A percentile compares a stretch with the other conserved stretches of the same genome.
Evolutionary conservation across 2,888 invertebrate genomes (phyloP).

Genomic region (Chrysomela aeneicollis): DNA sequence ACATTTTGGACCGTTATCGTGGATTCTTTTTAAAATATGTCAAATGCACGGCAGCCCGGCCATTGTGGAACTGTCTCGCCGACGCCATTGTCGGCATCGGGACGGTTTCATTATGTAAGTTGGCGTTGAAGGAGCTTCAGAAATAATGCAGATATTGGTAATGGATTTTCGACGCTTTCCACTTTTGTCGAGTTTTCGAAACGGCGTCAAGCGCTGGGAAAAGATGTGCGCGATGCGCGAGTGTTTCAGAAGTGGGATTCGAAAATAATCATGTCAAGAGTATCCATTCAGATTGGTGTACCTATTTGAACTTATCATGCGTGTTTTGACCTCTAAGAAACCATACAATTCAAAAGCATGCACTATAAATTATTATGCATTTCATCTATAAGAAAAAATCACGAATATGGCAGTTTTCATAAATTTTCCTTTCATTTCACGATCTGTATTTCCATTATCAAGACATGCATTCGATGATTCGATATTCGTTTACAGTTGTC

Average conservation of each 20-base stretch:
- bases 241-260: slow-evolving; percentile 19
- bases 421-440: too few species aligned
- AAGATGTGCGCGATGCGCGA: slow-evolving; percentile 46
- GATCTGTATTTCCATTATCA: too few species aligned
- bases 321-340: too few species aligned
- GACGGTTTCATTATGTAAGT: slow-evolving; percentile 61
- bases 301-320: too few species aligned
- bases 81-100: slow-evolving; percentile 57
- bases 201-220: slow-evolving; percentile 29
- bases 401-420: too few species aligned
- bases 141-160: slow-evolving; percentile 61
- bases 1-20: slow-evolving; percentile 42
- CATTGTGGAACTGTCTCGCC: slow-evolving; percentile 58
- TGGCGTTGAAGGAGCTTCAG: slow-evolving; percentile 58
- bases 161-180: slow-evolving; percentile 58
- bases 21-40: slow-evolving; percentile 58
- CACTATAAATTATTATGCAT: too few species aligned
- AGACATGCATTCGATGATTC: too few species aligned
- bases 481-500: too few species aligned
- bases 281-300: not conserved
- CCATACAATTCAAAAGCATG: too few species aligned
- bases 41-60: slow-evolving; percentile 56
- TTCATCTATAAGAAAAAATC: too few species aligned
- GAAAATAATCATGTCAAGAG: slow-evolving; percentile 43
- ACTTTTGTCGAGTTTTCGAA: slow-evolving; percentile 54